Evolutionary conservation across 2,888 invertebrate species (phyloP).

Genomic region (Peribatodes rhomboidaria): DNA sequence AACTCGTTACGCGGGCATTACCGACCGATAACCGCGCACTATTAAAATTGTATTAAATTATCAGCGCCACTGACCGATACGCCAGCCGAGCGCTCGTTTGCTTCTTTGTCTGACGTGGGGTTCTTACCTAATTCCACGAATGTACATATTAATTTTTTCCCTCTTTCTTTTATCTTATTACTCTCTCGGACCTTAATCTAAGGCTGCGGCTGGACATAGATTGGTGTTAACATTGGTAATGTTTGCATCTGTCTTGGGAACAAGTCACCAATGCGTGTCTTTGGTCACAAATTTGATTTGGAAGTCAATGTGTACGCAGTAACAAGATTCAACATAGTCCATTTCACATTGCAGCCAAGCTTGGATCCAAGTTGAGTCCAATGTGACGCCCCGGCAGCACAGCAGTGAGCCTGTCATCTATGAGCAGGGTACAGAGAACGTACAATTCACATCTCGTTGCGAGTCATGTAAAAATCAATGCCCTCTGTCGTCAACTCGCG

Average conservation of each 20-base stretch:
- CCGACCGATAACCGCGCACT: conserved; percentile 55
- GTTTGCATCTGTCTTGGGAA: too few species aligned
- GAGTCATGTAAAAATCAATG: conserved; percentile 9
- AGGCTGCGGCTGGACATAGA: too few species aligned
- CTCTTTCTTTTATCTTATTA: neutral
- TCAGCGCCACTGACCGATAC: conserved; percentile 59
- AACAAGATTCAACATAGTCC: too few species aligned
- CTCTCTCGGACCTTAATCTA: too few species aligned
- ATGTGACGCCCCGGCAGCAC: too few species aligned
- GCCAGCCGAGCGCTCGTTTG: neutral
- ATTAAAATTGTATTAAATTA: conserved; percentile 71
- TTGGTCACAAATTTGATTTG: too few species aligned
- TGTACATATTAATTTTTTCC: neutral
- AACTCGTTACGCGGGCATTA: conserved; percentile 69
- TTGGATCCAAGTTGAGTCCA: neutral
- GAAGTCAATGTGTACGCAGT: too few species aligned
- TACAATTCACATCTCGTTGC: neutral
- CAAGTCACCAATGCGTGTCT: too few species aligned
- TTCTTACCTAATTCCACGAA: neutral
- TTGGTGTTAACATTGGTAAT: too few species aligned
- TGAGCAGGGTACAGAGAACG: neutral
- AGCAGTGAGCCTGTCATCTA: conserved; percentile 1
- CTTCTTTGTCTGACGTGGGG: neutral
- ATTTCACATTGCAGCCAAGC: too few species aligned
- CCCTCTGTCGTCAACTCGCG: conserved; percentile 1